phyloP scores from a whole-genome alignment of 2,888 invertebrate genomes.

The Colletes collaris region DNA sequence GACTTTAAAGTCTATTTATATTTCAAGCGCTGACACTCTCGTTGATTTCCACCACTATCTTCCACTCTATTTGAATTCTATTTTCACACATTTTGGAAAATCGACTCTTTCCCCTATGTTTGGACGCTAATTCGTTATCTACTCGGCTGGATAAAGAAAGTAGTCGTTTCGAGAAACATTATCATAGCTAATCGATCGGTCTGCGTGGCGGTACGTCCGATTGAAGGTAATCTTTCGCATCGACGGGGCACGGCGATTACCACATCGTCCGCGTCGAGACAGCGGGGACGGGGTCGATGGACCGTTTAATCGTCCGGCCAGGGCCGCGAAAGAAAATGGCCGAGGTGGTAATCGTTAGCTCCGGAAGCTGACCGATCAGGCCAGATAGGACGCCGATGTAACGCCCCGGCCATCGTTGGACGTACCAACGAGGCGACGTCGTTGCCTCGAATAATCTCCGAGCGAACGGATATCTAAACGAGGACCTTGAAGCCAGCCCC shows the following conservation, averaged over 20 bases:
- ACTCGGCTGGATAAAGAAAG: too few relatives aligned
- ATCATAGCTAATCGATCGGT: conserved; percentile 34
- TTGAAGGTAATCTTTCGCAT: conserved; percentile 54
- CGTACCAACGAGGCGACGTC: conserved; percentile 44
- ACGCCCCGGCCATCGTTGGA: conserved; percentile 43
- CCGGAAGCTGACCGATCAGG: conserved; percentile 64
- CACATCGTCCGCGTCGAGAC: conserved; percentile 25
- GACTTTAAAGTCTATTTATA: too few relatives aligned
- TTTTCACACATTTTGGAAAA: too few relatives aligned
- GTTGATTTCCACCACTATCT: too few relatives aligned
- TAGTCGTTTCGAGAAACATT: neutral
- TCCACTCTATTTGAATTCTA: too few relatives aligned
- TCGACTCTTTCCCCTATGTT: too few relatives aligned
- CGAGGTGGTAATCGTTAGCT: conserved; percentile 65
- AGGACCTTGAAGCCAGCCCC: conserved; percentile 64
- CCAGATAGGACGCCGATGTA: conserved; percentile 54
- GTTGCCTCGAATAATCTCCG: conserved; percentile 64
- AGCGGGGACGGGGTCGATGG: conserved; percentile 45
- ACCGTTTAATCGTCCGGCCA: conserved; percentile 61
- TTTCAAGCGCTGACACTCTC: too few relatives aligned
- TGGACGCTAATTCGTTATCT: too few relatives aligned
- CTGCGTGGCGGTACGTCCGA: conserved; percentile 11
- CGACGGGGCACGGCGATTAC: conserved; percentile 54
- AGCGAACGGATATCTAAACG: conserved; percentile 69
- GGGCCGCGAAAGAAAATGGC: conserved; percentile 55